Percentiles rank a stretch among this genome's conserved stretches.
phyloP scores from a whole-genome alignment of 30 jellyfish, hydroid and myxozoan genomes.

The Cassiopea andromeda region DNA sequence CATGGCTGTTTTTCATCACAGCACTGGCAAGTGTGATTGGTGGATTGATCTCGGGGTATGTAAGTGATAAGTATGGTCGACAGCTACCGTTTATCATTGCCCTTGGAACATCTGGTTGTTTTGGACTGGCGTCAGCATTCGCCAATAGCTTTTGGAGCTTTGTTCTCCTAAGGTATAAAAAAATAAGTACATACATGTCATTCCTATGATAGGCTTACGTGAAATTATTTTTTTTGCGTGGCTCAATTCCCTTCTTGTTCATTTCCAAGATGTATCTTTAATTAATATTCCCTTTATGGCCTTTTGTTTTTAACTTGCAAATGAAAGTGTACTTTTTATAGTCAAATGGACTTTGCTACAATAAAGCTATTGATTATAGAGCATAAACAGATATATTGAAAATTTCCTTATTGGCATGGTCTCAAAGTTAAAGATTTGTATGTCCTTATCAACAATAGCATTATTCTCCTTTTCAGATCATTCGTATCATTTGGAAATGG shows the following conservation, averaged over 20 bases:
- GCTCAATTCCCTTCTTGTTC: too few species aligned
- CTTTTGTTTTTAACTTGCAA: too few species aligned
- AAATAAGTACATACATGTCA: background rate
- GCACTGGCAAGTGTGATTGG: conserved; percentile 49
- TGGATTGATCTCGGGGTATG: conserved; percentile 37
- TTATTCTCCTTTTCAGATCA: conserved; percentile 15
- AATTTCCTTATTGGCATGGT: background rate
- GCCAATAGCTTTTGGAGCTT: conserved; percentile 48
- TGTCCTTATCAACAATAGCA: background rate
- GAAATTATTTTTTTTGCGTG: too few species aligned
- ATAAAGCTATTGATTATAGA: too few species aligned
- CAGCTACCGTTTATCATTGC: conserved; percentile 38
- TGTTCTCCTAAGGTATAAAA: conserved; percentile 46
- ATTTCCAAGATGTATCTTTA: too few species aligned
- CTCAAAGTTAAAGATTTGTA: too few species aligned
- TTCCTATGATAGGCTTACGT: too few species aligned
- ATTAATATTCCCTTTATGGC: too few species aligned
- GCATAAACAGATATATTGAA: too few species aligned
- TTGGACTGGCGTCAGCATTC: conserved; percentile 72
- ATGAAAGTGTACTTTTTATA: too few species aligned
- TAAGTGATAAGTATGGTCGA: conserved; percentile 72
- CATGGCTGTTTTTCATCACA: conserved; percentile 60
- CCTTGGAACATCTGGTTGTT: conserved; percentile 44
- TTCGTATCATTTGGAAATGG: conserved; percentile 67
- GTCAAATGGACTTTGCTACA: too few species aligned